Evolutionary conservation across 37 sponge, comb jelly and placozoan genomes (phyloP).

Genomic region (Cliona cf. orientalis): DNA sequence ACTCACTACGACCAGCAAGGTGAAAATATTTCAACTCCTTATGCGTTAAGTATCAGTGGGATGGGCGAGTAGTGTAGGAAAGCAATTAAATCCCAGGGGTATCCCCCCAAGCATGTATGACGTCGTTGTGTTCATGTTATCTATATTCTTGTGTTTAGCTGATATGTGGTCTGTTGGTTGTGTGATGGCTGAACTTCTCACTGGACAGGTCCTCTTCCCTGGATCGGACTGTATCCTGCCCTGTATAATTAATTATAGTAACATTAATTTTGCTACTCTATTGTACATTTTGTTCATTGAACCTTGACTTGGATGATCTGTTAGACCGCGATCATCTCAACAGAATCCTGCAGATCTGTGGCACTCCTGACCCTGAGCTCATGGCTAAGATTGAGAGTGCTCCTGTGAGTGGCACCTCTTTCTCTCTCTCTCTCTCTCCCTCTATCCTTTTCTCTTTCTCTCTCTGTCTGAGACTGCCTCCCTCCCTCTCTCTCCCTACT

Average conservation of each 20-base stretch:
- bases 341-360: slow-evolving; percentile 89
- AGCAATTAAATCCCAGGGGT: too few relatives aligned
- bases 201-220: slow-evolving; percentile 54
- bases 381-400: slow-evolving; percentile 63
- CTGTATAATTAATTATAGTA: neutral
- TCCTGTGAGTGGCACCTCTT: slow-evolving; percentile 15
- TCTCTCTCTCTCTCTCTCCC: neutral
- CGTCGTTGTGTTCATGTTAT: too few relatives aligned
- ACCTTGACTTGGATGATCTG: neutral
- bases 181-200: slow-evolving; percentile 62
- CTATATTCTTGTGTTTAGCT: neutral
- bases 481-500: neutral
- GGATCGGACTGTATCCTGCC: slow-evolving; percentile 41
- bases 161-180: slow-evolving; percentile 73
- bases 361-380: slow-evolving; percentile 87
- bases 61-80: too few relatives aligned
- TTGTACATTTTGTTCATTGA: neutral
- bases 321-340: slow-evolving; percentile 89
- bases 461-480: neutral
- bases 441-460: neutral
- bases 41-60: too few relatives aligned
- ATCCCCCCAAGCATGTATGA: neutral
- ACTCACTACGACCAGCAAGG: slow-evolving; percentile 57
- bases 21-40: neutral
- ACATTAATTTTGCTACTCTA: neutral